A percentile compares a stretch with the other conserved stretches of the same genome.
phyloP scores from a whole-genome alignment of 2,888 invertebrate species.

The Lasioglossum leucozonium region DNA sequence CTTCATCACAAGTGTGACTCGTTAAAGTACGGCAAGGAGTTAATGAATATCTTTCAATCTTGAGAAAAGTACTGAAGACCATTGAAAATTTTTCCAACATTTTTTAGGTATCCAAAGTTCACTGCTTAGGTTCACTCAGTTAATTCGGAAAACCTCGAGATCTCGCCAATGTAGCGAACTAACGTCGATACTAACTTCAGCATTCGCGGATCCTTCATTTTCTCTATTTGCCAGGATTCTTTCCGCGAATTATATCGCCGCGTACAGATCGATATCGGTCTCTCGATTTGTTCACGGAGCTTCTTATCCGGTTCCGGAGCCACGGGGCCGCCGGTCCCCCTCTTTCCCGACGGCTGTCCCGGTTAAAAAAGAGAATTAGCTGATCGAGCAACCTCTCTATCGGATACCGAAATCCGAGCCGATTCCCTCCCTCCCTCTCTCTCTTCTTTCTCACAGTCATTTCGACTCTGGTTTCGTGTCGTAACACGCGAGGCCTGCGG shows the following conservation, averaged over 20 bases:
- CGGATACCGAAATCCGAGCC: background rate
- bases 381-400: constrained; percentile 19
- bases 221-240: background rate
- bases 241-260: background rate
- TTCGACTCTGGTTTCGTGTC: constrained; percentile 13
- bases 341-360: background rate
- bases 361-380: constrained; percentile 36
- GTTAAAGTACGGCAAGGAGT: too few relatives aligned
- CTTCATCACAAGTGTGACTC: too few relatives aligned
- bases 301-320: constrained; percentile 12
- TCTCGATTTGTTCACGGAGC: background rate
- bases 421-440: background rate
- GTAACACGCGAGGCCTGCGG: background rate
- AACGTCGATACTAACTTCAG: background rate
- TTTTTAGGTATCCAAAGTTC: too few relatives aligned
- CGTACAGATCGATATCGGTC: background rate
- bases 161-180: too few relatives aligned
- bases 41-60: too few relatives aligned
- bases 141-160: too few relatives aligned
- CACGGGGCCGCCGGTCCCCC: background rate
- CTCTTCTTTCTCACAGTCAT: constrained; percentile 12
- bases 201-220: background rate
- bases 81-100: too few relatives aligned
- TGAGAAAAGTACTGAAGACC: too few relatives aligned
- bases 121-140: too few relatives aligned